phyloP scores from a whole-genome alignment of 2,888 invertebrate genomes.

The Scaptomyza flava region DNA sequence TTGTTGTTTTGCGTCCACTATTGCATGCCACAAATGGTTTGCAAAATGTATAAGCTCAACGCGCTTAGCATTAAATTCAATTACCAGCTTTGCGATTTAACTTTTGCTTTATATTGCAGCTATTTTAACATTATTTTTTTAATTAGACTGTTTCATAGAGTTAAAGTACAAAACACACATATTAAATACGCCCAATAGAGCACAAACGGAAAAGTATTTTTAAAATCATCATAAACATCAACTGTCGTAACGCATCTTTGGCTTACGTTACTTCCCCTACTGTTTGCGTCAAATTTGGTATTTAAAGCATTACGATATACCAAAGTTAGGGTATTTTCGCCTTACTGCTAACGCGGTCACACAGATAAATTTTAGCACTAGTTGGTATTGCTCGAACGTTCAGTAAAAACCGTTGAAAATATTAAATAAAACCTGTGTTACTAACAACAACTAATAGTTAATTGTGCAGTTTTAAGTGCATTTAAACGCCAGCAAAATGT shows the following conservation, averaged over 20 bases:
- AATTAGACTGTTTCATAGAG: too few species aligned
- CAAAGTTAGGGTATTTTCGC: constrained; percentile 7
- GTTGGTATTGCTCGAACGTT: constrained; percentile 71
- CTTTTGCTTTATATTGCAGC: not conserved
- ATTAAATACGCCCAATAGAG: too few species aligned
- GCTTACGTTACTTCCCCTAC: constrained; percentile 1
- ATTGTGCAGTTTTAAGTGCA: constrained; percentile 53
- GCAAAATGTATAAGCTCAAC: constrained; percentile 51
- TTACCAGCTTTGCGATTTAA: constrained; percentile 19
- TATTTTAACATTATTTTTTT: too few species aligned
- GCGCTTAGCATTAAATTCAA: constrained; percentile 52
- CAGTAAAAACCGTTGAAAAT: constrained; percentile 70
- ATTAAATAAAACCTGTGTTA: constrained; percentile 48
- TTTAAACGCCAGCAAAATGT: constrained; percentile 75
- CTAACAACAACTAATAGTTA: constrained; percentile 39
- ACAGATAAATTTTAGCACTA: constrained; percentile 53
- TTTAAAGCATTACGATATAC: constrained; percentile 13
- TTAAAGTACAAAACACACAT: too few species aligned
- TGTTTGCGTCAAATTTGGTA: constrained; percentile 17
- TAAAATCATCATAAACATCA: too few species aligned
- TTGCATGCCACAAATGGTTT: constrained; percentile 61
- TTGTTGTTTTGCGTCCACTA: constrained; percentile 15
- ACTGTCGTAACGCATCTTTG: not conserved
- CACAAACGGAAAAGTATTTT: too few species aligned
- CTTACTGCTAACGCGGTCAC: constrained; percentile 32